Base-by-base conservation (phyloP, 2,797 vertebrate species). In the Spinus olivaceus region DNA sequence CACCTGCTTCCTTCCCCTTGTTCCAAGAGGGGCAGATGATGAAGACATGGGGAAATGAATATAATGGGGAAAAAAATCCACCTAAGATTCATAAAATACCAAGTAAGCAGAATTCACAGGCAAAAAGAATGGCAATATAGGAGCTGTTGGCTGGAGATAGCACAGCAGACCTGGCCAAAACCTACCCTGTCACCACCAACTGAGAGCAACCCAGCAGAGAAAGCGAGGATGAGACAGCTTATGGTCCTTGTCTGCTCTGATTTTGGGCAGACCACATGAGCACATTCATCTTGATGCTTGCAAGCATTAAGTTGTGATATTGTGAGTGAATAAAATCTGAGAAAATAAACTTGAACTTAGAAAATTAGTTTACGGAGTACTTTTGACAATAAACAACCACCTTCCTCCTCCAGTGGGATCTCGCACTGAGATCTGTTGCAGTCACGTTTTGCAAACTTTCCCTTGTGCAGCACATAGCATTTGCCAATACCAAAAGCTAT, bases 21-120 rank as follows among this genome's bases (percentile, higher is more conserved):
- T 49, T 39, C 35, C 21, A n/a, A 53, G 25, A 39, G 3, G 4
- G 7, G 9, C 4, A 17, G 44, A 63, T 24, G 47, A 56, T 49
- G 50, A 35, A 67, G 12, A 51, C 49, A 47, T 5, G 6, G 9
- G 32, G 67, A 86, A 59, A 59, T 23, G 0, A 73, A 49, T 76
- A 44, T 10, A 60, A 65, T 1, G 3, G 6, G 9, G 1, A 2
- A 32, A 35, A 49, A 37, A 4, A 9, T 0, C 5, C 9, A 28
- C 24, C 24, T 22, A 64, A 78, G 72, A 66, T 21, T 44, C 10
- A 63, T 0, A 23, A 18, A 81, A 10, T 13, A 42, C 8, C 25
- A 71, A 63, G 12, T 42, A 86, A 63, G 24, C 11, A 74, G 56
- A 84, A 64, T 16, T 32, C 1, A 1, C 24, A 84, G 18, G 25